Evolutionary conservation across 2,113 vertebrate species (phyloP).

Genomic region (Pavo muticus): DNA sequence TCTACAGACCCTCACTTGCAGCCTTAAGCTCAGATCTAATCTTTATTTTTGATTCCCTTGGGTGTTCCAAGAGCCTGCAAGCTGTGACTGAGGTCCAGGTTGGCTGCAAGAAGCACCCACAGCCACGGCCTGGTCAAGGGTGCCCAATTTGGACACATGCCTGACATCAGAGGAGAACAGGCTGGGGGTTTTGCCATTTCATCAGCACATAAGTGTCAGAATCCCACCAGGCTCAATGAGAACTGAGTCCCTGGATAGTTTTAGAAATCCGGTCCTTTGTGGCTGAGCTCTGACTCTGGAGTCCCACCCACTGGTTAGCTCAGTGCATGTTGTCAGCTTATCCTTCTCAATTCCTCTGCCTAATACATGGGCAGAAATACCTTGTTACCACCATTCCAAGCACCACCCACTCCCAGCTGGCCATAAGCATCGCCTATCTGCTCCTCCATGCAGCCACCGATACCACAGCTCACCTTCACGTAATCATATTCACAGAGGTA

Average conservation of each 20-base stretch:
- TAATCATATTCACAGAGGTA: conserved; percentile 97
- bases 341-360: not conserved
- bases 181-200: not conserved
- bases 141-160: accelerated
- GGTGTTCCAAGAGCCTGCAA: not conserved
- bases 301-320: not conserved
- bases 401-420: not conserved
- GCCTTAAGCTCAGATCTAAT: not conserved
- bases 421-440: not conserved
- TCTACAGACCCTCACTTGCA: not conserved
- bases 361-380: not conserved
- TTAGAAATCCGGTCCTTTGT: not conserved
- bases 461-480: conserved; percentile 86
- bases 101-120: not conserved
- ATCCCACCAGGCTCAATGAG: not conserved
- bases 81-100: accelerated
- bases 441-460: not conserved
- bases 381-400: not conserved
- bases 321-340: not conserved
- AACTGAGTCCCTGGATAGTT: not conserved
- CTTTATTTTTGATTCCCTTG: not conserved
- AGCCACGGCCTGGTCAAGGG: not conserved
- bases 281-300: not conserved
- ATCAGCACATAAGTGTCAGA: not conserved
- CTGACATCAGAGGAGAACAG: not conserved